Conservation (phyloP, 2,888 invertebrate genomes). For the Ceramica pisi region DNA sequence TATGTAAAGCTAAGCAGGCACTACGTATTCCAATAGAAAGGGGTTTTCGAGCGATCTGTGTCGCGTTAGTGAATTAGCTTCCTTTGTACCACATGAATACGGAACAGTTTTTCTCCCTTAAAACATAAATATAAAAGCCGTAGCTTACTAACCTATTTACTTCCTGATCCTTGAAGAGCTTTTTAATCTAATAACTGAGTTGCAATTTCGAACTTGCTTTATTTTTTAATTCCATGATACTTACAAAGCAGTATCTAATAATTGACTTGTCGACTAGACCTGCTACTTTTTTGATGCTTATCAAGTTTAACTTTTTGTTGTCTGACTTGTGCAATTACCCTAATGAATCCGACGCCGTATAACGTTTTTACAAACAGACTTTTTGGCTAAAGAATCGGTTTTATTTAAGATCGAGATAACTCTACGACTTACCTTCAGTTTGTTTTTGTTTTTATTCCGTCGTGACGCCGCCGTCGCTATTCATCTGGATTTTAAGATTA, state of each 20-base stretch:
- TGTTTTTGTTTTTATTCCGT: constrained; percentile 76
- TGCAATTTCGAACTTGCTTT: constrained; percentile 33
- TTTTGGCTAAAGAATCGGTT: constrained; percentile 68
- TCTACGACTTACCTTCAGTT: constrained; percentile 71
- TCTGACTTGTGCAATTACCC: constrained; percentile 66
- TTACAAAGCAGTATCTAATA: constrained; percentile 33
- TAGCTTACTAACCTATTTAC: constrained; percentile 31
- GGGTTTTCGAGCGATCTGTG: constrained; percentile 55
- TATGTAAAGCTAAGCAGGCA: constrained; percentile 54
- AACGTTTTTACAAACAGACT: constrained; percentile 61
- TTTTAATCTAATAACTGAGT: constrained; percentile 49
- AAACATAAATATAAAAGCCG: constrained; percentile 41
- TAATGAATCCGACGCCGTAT: constrained; percentile 71
- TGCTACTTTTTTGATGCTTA: constrained; percentile 31
- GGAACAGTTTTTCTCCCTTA: constrained; percentile 44
- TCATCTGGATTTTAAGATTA: constrained; percentile 81
- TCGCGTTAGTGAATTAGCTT: constrained; percentile 62
- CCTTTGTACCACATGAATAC: constrained; percentile 56
- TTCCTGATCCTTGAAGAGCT: constrained; percentile 29
- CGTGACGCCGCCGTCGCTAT: constrained; percentile 72
- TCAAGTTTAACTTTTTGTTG: constrained; percentile 46
- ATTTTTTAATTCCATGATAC: constrained; percentile 28
- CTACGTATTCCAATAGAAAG: constrained; percentile 57
- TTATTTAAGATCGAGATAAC: constrained; percentile 73
- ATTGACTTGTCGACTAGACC: constrained; percentile 29